phyloP scores from a whole-genome alignment of 2,113 vertebrate species.

The Pyrgilauda ruficollis region DNA sequence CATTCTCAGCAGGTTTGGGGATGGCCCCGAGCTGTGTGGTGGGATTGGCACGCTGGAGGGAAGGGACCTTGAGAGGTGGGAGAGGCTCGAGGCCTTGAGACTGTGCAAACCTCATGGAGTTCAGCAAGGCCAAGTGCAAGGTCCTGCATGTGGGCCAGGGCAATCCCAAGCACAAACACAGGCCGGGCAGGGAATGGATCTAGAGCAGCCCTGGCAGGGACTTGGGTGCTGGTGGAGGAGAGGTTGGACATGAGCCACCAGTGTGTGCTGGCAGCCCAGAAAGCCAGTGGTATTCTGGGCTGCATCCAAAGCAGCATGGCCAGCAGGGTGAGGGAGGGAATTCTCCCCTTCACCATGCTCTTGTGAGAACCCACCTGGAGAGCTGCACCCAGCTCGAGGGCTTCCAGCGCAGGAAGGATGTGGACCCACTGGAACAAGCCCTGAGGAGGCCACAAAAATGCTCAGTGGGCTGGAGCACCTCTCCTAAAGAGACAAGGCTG shows the following conservation, averaged over 20 bases:
- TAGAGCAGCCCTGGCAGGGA: neutral
- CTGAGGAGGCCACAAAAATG: neutral
- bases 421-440: accelerated
- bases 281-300: neutral
- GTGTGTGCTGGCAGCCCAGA: neutral
- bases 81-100: neutral
- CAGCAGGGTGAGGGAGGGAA: neutral
- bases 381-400: neutral
- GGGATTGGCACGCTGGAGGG: accelerated
- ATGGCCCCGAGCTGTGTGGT: neutral
- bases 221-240: neutral
- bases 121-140: neutral
- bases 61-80: neutral
- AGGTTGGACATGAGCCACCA: neutral
- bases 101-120: neutral
- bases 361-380: neutral
- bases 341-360: accelerated
- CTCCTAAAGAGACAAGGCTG: neutral
- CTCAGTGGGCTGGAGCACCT: neutral
- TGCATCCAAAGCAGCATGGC: neutral
- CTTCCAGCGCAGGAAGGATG: neutral
- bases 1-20: neutral
- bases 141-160: neutral
- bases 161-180: neutral
- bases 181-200: neutral